These are phyloP conservation scores for Euborellia annulipes DNA, from an alignment of 1,140 invertebrate species.

Conservation along the genomic window DNA sequence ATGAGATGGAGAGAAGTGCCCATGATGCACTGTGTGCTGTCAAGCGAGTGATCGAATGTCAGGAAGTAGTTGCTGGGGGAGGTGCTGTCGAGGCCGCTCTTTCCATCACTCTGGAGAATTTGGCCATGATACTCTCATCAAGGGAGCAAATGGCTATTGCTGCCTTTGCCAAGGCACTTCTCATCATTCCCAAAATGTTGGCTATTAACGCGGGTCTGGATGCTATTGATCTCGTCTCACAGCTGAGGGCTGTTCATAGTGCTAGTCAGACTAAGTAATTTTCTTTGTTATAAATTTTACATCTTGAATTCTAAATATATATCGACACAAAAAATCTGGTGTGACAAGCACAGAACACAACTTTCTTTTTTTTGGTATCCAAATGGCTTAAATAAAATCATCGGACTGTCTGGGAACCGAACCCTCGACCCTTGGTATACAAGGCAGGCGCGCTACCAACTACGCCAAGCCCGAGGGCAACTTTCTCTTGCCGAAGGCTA, in stretches of 20 bases:
- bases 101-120: constrained; percentile 56
- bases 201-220: constrained; percentile 53
- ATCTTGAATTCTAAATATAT: no score
- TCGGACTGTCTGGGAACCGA: no score
- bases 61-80: constrained; percentile 49
- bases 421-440: no score
- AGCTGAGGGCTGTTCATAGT: constrained; percentile 52
- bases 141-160: constrained; percentile 55
- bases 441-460: no score
- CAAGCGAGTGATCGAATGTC: constrained; percentile 49
- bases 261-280: constrained; percentile 48
- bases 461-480: no score
- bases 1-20: constrained; percentile 56
- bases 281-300: no score
- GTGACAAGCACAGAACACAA: no score
- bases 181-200: constrained; percentile 54
- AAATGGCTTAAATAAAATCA: no score
- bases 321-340: no score
- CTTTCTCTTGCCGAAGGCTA: no score
- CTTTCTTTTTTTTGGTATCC: no score
- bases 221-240: constrained; percentile 48
- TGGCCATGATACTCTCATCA: constrained; percentile 49
- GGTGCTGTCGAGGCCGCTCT: constrained; percentile 55
- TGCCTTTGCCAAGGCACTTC: constrained; percentile 49
- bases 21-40: constrained; percentile 57